Evolutionary conservation across 2,113 vertebrate genomes (phyloP).

Genomic region (Arvicanthis niloticus): DNA sequence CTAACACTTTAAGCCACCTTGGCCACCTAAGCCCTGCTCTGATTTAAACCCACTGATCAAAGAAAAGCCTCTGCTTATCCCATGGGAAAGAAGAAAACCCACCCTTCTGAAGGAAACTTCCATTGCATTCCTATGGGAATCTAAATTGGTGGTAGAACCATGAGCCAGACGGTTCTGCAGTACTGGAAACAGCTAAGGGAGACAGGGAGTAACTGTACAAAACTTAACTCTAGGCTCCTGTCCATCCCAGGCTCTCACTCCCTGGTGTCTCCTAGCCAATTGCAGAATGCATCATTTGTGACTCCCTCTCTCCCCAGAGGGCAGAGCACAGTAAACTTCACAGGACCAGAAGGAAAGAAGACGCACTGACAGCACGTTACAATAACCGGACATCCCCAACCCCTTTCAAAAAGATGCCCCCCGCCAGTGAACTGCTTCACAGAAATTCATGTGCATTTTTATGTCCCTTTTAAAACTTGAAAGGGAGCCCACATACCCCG

Average conservation of each 20-base stretch:
- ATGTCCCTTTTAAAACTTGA: conserved; percentile 80
- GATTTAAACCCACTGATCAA: conserved; percentile 63
- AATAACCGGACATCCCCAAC: conserved; percentile 25
- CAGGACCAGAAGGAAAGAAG: conserved; percentile 31
- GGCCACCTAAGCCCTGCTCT: conserved; percentile 71
- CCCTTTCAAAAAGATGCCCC: conserved; percentile 54
- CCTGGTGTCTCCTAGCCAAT: not conserved
- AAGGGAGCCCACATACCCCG: conserved; percentile 65
- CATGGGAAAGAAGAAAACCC: conserved; percentile 51
- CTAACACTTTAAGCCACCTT: conserved; percentile 75
- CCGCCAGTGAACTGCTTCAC: conserved; percentile 39
- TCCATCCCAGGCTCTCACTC: not conserved
- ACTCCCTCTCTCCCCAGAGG: not conserved
- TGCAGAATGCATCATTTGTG: not conserved
- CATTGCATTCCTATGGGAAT: not conserved
- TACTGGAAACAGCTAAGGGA: not conserved
- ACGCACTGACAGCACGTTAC: not conserved
- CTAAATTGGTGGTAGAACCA: not conserved
- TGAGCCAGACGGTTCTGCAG: not conserved
- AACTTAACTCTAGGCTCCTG: not conserved
- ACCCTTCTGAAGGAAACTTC: not conserved
- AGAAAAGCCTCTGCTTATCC: not conserved
- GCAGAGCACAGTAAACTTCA: not conserved
- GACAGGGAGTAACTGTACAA: not conserved
- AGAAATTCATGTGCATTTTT: conserved; percentile 76